Evolutionary conservation across 64 coral and sea anemone genomes (phyloP), one percentile per base, ranked within the genome.

Genomic region (Exaiptasia diaphana): DNA sequence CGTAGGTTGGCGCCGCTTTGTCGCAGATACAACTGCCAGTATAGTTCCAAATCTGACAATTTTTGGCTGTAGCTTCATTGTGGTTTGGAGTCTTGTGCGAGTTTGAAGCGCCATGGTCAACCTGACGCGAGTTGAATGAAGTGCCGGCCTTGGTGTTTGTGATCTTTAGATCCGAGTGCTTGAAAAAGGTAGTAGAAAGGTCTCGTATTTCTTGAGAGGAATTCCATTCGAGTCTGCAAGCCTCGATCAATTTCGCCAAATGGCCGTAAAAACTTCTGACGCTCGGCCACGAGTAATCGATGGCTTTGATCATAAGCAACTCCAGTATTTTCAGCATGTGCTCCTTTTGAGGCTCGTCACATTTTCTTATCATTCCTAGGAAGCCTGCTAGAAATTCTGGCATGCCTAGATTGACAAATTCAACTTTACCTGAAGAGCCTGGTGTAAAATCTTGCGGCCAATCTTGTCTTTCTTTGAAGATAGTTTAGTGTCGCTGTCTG

Each of bases 391-490:
- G 22, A 25, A 75, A 75, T 53, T 75, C 72, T 0, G 44, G 43
- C 50, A 75, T 1, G 26, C 31, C 25, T 34, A 54, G 27, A 27
- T 53, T 75, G 27, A 17, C n/a, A 18, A 52, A 75, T 18, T 75
- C 72, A 5, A 53, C 22, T 33, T 53, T 75, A 30, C 43, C 50
- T 29, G 72, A 41, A 2, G 43, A 52, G 35, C 72, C 29, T 13
- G 72, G 72, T 0, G 5, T 53, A 24, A 73, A 73, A 73, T 73
- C 69, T 28, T 73, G 69, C 3, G 45, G 72, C 48, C 43, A 75
- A 13, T 75, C 72, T 4, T n/a, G n/a, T n/a, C n/a, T n/a, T n/a
- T n/a, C n/a, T n/a, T n/a, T n/a, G n/a, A n/a, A n/a, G n/a, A n/a
- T n/a, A n/a, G n/a, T n/a, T n/a, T n/a, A n/a, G n/a, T n/a, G n/a